Conservation (phyloP, 2,797 vertebrate species). For the Coilia nasus region DNA sequence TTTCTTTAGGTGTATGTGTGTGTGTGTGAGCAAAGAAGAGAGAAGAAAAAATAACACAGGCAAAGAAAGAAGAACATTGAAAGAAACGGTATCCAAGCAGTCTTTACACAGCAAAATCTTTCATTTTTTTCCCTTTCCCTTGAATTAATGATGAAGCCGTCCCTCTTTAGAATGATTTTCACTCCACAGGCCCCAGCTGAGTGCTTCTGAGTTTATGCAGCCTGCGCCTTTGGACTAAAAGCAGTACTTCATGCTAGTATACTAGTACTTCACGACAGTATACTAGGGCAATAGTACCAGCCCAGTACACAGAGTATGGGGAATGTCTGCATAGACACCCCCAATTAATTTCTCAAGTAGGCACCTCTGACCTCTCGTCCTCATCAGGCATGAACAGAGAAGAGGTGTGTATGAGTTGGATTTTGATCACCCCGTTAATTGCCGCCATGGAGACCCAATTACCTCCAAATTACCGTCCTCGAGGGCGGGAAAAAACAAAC, state of each 20-base stretch:
- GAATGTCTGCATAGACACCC: too few relatives aligned
- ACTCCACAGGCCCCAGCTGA: background rate
- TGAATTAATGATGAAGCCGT: background rate
- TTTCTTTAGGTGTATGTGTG: background rate
- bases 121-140: background rate
- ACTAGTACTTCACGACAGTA: too few relatives aligned
- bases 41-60: background rate
- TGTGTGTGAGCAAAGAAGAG: background rate
- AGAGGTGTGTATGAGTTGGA: background rate
- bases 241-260: too few relatives aligned
- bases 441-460: background rate
- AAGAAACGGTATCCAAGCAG: background rate
- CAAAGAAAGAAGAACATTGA: background rate
- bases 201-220: too few relatives aligned
- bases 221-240: too few relatives aligned
- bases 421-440: background rate
- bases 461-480: background rate
- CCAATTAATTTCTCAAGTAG: background rate
- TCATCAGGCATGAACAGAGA: background rate
- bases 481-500: background rate
- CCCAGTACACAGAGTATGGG: too few relatives aligned
- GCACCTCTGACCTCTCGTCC: background rate
- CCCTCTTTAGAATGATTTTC: background rate
- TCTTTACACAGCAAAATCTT: background rate
- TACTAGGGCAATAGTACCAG: too few relatives aligned